Conservation (phyloP, 2,113 vertebrate species). For the Pelecanus crispus region DNA sequence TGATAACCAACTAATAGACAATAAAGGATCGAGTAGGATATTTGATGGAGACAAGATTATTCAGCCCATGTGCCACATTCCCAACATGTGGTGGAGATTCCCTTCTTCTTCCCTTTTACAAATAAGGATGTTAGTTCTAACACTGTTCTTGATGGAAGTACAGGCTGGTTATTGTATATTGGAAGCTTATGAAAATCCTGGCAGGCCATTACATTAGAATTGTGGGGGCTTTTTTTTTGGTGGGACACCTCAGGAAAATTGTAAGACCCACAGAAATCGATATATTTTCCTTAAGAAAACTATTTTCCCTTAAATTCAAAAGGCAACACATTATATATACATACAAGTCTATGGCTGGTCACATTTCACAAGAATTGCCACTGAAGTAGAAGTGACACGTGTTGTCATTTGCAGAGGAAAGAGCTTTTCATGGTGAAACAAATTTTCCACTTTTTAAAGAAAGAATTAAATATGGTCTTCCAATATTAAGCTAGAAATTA, state of each 20-base stretch:
- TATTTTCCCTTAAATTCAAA: neutral
- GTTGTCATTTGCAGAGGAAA: neutral
- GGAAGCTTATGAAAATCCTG: neutral
- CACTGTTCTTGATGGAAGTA: neutral
- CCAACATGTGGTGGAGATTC: neutral
- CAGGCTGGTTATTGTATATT: neutral
- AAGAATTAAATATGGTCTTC: neutral
- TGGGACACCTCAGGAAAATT: neutral
- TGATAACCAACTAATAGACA: neutral
- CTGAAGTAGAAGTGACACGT: neutral
- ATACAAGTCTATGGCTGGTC: neutral
- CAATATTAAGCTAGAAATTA: neutral
- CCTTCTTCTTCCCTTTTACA: neutral
- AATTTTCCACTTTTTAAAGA: neutral
- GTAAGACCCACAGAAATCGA: neutral
- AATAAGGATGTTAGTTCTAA: neutral
- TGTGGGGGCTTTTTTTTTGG: neutral
- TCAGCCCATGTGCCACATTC: neutral
- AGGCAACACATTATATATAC: neutral
- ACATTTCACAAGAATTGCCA: neutral
- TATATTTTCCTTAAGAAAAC: neutral
- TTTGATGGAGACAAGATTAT: neutral
- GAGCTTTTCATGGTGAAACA: neutral
- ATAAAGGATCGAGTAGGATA: neutral
- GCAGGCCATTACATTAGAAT: neutral